Evolutionary conservation across 2,797 vertebrate genomes (phyloP).

Genomic region (Poecilia velifera): DNA sequence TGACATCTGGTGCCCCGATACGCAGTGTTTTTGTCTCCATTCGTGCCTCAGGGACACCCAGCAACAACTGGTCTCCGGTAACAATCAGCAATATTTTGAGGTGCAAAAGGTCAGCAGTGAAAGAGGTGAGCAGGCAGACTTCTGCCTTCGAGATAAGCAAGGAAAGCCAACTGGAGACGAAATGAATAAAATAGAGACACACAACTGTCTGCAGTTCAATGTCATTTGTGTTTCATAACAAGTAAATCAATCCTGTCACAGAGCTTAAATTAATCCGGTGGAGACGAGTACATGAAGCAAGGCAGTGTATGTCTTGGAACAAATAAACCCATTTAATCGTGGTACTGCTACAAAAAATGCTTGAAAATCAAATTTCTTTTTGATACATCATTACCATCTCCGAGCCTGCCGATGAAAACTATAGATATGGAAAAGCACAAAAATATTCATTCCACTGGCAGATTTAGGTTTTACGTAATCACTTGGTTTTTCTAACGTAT

Average conservation of each 20-base stretch:
- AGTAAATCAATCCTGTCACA: background rate
- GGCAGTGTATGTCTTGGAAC: conserved; percentile 20
- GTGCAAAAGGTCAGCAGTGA: conserved; percentile 41
- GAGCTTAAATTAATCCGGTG: conserved; percentile 26
- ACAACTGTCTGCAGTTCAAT: background rate
- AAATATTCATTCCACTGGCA: background rate
- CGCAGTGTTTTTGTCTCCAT: conserved; percentile 28
- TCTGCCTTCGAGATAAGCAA: conserved; percentile 12
- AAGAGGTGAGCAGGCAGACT: conserved; percentile 19
- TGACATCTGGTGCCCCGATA: conserved; percentile 36
- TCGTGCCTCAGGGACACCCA: background rate
- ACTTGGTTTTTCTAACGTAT: background rate
- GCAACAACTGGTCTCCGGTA: conserved; percentile 34
- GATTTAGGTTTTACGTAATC: background rate
- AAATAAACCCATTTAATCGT: conserved; percentile 26
- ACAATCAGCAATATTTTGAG: conserved; percentile 16
- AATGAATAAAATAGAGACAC: background rate
- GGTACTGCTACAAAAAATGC: conserved; percentile 8
- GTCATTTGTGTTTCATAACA: conserved; percentile 3
- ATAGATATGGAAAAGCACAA: background rate
- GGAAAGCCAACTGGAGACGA: background rate
- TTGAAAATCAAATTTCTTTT: conserved; percentile 12
- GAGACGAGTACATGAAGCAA: conserved; percentile 18
- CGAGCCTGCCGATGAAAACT: conserved; percentile 1
- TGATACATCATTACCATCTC: conserved; percentile 13